phyloP scores from a whole-genome alignment of 2,888 invertebrate species.

The Druceiella hillmani region DNA sequence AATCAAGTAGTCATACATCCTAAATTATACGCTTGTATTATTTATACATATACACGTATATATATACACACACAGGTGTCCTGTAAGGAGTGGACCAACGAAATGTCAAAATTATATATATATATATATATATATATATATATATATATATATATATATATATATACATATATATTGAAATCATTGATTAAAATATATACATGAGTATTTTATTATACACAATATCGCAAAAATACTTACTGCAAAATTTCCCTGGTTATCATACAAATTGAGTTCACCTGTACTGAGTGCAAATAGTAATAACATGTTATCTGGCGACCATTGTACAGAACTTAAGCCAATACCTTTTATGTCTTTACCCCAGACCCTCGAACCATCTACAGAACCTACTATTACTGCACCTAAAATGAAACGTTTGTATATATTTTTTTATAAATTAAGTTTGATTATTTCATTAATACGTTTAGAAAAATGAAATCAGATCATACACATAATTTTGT shows the following conservation, averaged over 20 bases:
- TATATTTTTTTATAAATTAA: too few relatives aligned
- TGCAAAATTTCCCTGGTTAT: slow-evolving; percentile 81
- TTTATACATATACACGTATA: too few relatives aligned
- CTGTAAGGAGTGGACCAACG: too few relatives aligned
- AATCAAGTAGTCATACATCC: too few relatives aligned
- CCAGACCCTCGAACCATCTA: slow-evolving; percentile 98
- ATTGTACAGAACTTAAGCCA: slow-evolving; percentile 80
- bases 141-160: too few relatives aligned
- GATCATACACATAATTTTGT: too few relatives aligned
- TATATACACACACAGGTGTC: too few relatives aligned
- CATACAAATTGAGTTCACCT: slow-evolving; percentile 93
- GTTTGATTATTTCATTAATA: too few relatives aligned
- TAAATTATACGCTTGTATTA: too few relatives aligned
- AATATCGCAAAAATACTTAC: slow-evolving; percentile 35
- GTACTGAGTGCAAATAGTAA: slow-evolving; percentile 84
- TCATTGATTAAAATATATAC: too few relatives aligned
- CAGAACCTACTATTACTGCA: slow-evolving; percentile 91
- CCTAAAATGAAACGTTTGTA: slow-evolving; percentile 57
- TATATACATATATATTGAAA: too few relatives aligned
- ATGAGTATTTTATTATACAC: slow-evolving; percentile 3
- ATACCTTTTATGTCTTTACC: slow-evolving; percentile 92
- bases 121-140: neutral
- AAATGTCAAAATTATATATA: slow-evolving; percentile 18
- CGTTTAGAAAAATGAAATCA: too few relatives aligned
- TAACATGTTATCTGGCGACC: slow-evolving; percentile 92